Evolutionary conservation across 2,888 invertebrate genomes (phyloP), one percentile per base, ranked within the genome.

Genomic region (Falcaria lacertinaria): DNA sequence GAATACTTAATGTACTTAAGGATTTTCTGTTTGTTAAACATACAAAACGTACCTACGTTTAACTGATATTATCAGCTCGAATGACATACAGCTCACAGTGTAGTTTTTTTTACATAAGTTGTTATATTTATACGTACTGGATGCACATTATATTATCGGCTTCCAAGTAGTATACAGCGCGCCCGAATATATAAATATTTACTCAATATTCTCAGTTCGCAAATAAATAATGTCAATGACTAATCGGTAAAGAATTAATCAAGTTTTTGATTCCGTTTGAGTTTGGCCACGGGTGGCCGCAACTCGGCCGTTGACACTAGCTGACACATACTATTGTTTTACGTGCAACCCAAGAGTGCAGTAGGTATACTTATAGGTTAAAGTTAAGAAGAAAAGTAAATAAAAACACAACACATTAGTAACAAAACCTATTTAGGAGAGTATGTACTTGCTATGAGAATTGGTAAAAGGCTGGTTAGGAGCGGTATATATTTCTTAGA

Each of bases 251-350:
- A 57, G 67, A 60, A 66, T 63, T 51, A 56, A 48, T 52, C 57
- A 53, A 52, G 43, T 45, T 69, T 71, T 76, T 64, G 68, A 69
- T 68, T 62, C 64, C 54, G 69, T 52, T 56, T 45, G 48, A 45
- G 52, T 44, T 47, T 48, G 45, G 46, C 45, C 42, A 14, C 44
- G 51, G 51, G 52, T 42, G 40, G 51, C 47, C 48, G 44, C 49
- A 39, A 50, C 45, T 63, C 60, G 79, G 80, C 48, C 80, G 57
- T 76, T 81, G 81, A 80, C 81, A 64, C 61, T 48, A 47, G 41
- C 39, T 44, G 51, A 51, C 54, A 64, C 58, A 42, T 44, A 42
- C 55, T 63, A 65, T 68, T 66, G 69, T 69, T 63, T 57, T 52
- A 49, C 47, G 48, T 54, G 44, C 48, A 42, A 47, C 42, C 50